Conservation (phyloP, 2,113 vertebrate genomes). For the Cheilinus undulatus region DNA sequence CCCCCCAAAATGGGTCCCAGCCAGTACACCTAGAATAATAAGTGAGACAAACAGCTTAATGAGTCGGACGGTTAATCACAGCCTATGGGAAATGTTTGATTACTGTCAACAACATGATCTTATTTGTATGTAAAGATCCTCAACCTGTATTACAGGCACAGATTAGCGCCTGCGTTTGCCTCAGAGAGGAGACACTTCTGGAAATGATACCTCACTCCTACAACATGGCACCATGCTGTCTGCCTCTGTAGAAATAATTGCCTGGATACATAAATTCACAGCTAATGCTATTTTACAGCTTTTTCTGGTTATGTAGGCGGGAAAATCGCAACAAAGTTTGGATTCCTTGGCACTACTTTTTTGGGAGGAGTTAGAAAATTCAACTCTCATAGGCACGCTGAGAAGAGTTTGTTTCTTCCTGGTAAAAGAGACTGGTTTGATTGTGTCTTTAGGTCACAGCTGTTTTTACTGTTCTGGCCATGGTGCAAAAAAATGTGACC, state of each 20-base stretch:
- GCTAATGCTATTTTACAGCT: slow-evolving; percentile 42
- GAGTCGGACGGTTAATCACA: not conserved
- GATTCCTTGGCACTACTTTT: not conserved
- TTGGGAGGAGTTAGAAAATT: not conserved
- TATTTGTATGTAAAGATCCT: not conserved
- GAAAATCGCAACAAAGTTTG: not conserved
- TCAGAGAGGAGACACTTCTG: slow-evolving; percentile 13
- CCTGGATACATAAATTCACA: slow-evolving; percentile 34
- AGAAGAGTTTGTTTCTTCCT: not conserved
- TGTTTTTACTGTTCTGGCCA: slow-evolving; percentile 34
- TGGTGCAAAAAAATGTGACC: slow-evolving; percentile 36
- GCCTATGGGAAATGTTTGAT: slow-evolving; percentile 2
- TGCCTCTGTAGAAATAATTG: slow-evolving; percentile 28
- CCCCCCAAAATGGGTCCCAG: slow-evolving; percentile 91
- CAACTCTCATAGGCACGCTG: not conserved
- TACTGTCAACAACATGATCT: not conserved
- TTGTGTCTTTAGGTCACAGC: slow-evolving; percentile 9
- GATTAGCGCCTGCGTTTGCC: slow-evolving; percentile 2
- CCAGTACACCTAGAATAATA: slow-evolving; percentile 90
- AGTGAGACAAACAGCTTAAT: slow-evolving; percentile 14
- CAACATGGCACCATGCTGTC: slow-evolving; percentile 14
- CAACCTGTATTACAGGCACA: slow-evolving; percentile 12
- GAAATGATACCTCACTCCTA: slow-evolving; percentile 26
- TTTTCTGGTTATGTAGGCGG: slow-evolving; percentile 12
- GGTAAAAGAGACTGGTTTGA: not conserved